These are phyloP conservation scores for Philotrypesis tridentata DNA, from an alignment of 1,140 invertebrate species.

Conservation along the genomic window DNA sequence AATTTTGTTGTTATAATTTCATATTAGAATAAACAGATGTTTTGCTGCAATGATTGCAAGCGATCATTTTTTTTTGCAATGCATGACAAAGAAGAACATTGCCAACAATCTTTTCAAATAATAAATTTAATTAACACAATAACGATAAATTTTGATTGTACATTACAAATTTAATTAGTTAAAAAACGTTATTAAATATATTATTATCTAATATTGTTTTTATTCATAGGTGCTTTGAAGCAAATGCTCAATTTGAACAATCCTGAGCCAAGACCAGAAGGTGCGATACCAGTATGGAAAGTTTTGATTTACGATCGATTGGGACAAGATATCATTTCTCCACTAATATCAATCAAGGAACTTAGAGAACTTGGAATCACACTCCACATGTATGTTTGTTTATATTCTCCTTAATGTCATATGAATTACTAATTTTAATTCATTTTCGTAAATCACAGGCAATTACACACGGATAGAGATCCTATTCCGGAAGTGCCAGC, in stretches of 20 bases:
- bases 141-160: too few species aligned
- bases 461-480: constrained; percentile 95
- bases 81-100: too few species aligned
- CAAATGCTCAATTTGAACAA: constrained; percentile 96
- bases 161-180: too few species aligned
- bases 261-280: constrained; percentile 81
- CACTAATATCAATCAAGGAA: constrained; percentile 96
- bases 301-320: constrained; percentile 96
- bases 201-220: constrained; percentile 18
- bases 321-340: constrained; percentile 99
- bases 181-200: neutral
- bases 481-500: constrained; percentile 98
- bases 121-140: too few species aligned
- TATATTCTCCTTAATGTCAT: neutral
- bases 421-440: neutral
- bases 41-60: too few species aligned
- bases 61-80: too few species aligned
- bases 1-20: neutral
- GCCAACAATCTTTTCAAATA: too few species aligned
- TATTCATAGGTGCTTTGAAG: constrained; percentile 84
- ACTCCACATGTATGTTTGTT: constrained; percentile 89
- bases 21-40: neutral
- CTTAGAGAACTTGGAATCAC: constrained; percentile 97
- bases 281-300: constrained; percentile 94
- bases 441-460: constrained; percentile 72